phyloP scores from a whole-genome alignment of 2,797 vertebrate species.

The Acrossocheilus wenchowensis region DNA sequence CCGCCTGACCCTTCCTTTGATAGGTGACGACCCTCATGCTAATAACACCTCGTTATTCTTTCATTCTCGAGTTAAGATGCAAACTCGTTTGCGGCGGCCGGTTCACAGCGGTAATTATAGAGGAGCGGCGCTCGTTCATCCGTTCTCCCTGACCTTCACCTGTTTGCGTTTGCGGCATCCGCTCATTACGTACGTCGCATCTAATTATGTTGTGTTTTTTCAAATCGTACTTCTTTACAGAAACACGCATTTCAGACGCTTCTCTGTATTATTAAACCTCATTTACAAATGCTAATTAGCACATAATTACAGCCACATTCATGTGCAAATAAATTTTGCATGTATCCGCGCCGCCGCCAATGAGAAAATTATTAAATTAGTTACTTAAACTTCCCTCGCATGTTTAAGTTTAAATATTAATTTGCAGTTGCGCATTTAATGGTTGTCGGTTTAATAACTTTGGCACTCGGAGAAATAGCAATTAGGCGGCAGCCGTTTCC shows the following conservation, averaged over 20 bases:
- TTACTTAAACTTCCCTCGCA: slow-evolving; percentile 66
- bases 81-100: slow-evolving; percentile 3
- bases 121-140: slow-evolving; percentile 37
- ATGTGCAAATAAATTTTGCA: slow-evolving; percentile 77
- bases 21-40: slow-evolving; percentile 21
- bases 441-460: slow-evolving; percentile 74
- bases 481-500: slow-evolving; percentile 68
- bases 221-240: slow-evolving; percentile 64
- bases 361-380: slow-evolving; percentile 70
- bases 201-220: slow-evolving; percentile 70
- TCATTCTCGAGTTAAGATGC: slow-evolving; percentile 32
- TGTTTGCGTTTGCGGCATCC: slow-evolving; percentile 27
- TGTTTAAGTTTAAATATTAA: slow-evolving; percentile 77
- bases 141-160: slow-evolving; percentile 28
- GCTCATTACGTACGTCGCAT: slow-evolving; percentile 64
- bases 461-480: slow-evolving; percentile 78
- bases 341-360: slow-evolving; percentile 52
- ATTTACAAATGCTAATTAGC: slow-evolving; percentile 81
- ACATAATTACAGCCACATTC: slow-evolving; percentile 80
- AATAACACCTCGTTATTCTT: slow-evolving; percentile 12
- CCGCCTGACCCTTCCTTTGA: neutral
- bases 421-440: slow-evolving; percentile 77
- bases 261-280: slow-evolving; percentile 74
- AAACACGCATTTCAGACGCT: slow-evolving; percentile 62
- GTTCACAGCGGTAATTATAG: slow-evolving; percentile 51